Conservation (phyloP, 1,140 invertebrate genomes). For the Drosophila orosa region DNA sequence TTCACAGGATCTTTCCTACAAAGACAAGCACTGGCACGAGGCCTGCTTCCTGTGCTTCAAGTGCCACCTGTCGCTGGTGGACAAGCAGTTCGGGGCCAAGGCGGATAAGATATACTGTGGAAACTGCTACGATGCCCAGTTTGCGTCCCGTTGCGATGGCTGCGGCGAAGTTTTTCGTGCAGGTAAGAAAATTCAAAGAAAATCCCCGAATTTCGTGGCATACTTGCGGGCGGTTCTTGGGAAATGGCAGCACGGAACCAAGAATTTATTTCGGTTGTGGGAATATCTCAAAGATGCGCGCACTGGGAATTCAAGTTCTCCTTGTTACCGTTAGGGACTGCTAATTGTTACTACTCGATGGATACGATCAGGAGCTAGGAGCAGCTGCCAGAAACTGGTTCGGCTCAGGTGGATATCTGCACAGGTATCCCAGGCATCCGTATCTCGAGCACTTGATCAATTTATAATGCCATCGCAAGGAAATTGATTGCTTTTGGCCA, state of each 20-base stretch:
- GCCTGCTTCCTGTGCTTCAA: constrained; percentile 99
- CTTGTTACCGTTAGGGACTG: constrained; percentile 16
- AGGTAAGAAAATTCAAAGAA: constrained; percentile 88
- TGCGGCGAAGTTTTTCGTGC: constrained; percentile 99
- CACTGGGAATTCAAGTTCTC: constrained; percentile 27
- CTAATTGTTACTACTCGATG: constrained; percentile 21
- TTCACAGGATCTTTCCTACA: constrained; percentile 98
- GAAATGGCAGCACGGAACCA: constrained; percentile 10
- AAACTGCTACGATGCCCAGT: constrained; percentile 99
- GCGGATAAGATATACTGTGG: constrained; percentile 99
- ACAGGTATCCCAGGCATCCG: constrained; percentile 6
- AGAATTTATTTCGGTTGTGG: background rate
- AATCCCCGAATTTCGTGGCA: constrained; percentile 29
- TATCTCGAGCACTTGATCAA: constrained; percentile 42
- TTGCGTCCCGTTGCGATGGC: constrained; percentile 99
- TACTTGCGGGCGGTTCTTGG: constrained; percentile 48
- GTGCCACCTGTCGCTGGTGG: constrained; percentile 98
- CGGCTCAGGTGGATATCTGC: constrained; percentile 8
- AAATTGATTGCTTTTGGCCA: constrained; percentile 62
- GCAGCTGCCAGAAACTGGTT: constrained; percentile 34
- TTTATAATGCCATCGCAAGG: constrained; percentile 32
- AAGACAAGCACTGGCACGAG: constrained; percentile 99
- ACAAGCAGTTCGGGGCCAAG: constrained; percentile 99
- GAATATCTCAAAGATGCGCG: constrained; percentile 16
- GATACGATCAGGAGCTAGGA: constrained; percentile 4